Percentiles rank a stretch among this genome's conserved stretches.
phyloP scores from a whole-genome alignment of 2,113 vertebrate genomes.

The Corynorhinus townsendii region DNA sequence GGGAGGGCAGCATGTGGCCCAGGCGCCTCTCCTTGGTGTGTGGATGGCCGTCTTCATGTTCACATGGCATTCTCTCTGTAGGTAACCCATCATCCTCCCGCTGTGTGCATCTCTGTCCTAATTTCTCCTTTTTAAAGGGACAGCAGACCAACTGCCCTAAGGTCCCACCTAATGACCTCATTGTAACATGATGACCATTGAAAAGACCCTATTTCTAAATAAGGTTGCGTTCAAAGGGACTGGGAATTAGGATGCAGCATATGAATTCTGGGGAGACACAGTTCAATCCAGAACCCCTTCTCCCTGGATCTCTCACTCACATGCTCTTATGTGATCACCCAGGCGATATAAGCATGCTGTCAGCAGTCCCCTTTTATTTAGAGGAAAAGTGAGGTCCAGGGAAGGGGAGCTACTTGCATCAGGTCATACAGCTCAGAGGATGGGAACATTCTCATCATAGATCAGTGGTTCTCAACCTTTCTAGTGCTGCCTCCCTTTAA shows the following conservation, averaged over 20 bases:
- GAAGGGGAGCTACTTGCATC: background rate
- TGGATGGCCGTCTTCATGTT: accelerated
- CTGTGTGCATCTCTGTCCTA: background rate
- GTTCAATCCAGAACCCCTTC: background rate
- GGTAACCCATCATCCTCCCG: background rate
- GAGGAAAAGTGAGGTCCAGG: background rate
- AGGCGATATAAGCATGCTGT: background rate
- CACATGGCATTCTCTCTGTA: accelerated
- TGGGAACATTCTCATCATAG: too few relatives aligned
- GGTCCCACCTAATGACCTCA: background rate
- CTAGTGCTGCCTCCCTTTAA: too few relatives aligned
- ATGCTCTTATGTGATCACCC: background rate
- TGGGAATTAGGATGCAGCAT: background rate
- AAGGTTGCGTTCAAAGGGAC: background rate
- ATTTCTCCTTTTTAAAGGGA: background rate
- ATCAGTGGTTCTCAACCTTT: too few relatives aligned
- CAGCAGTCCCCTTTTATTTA: background rate
- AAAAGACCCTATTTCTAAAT: background rate
- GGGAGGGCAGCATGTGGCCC: too few relatives aligned
- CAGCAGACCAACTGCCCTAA: background rate
- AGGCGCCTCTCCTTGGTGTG: background rate
- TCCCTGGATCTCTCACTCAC: background rate
- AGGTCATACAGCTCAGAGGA: background rate
- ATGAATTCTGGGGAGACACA: background rate
- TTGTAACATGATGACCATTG: background rate